Conservation (phyloP, 2,888 invertebrate genomes). For the Ommatoiulus sabulosus region DNA sequence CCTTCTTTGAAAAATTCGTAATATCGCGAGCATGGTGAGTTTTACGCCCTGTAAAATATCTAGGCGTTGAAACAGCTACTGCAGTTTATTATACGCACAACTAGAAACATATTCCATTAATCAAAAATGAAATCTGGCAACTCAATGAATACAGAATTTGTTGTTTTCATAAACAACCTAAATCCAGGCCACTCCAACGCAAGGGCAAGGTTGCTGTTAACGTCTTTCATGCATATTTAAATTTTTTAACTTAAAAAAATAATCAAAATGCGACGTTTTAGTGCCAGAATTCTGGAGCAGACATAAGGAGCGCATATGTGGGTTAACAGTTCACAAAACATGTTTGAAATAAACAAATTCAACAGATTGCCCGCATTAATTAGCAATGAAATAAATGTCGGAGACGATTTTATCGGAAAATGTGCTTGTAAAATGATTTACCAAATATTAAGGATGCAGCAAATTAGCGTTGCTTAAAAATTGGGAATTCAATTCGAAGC, state of each 20-base stretch:
- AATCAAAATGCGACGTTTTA: background rate
- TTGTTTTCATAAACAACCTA: background rate
- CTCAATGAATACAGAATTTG: background rate
- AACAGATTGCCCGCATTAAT: background rate
- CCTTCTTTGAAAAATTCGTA: too few species aligned
- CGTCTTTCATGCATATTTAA: background rate
- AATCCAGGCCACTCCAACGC: background rate
- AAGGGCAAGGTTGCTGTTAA: background rate
- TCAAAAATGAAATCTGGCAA: background rate
- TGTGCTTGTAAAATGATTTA: background rate
- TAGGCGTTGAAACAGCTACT: too few species aligned
- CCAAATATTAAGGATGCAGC: background rate
- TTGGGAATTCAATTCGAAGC: background rate
- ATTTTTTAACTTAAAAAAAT: background rate
- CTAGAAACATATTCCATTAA: background rate
- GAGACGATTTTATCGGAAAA: background rate
- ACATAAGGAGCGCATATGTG: background rate
- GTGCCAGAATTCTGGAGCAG: background rate
- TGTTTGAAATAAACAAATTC: background rate
- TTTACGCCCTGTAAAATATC: too few species aligned
- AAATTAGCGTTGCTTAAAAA: background rate
- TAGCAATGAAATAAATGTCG: background rate
- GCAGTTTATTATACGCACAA: too few species aligned
- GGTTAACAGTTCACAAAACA: slow-evolving; percentile 4
- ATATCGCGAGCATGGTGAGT: too few species aligned